Evolutionary conservation across 2,113 vertebrate species (phyloP).

Genomic region (Halcyon senegalensis): DNA sequence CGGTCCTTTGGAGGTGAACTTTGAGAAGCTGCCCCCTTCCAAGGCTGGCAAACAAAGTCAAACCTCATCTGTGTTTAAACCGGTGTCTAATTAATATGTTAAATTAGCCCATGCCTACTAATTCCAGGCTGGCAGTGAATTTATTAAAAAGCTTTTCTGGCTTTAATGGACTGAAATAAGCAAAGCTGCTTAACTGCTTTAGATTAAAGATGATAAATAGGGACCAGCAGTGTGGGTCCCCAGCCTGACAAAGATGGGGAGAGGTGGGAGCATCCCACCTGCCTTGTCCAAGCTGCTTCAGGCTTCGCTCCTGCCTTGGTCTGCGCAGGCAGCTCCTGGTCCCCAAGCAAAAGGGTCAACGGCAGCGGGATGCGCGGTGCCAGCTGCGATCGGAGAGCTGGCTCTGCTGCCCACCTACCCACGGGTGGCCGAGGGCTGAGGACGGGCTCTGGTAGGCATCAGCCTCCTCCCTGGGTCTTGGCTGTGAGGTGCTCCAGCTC

Average conservation of each 20-base stretch:
- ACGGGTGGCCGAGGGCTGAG: neutral
- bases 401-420: neutral
- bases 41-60: neutral
- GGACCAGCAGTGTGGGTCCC: neutral
- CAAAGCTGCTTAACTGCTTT: neutral
- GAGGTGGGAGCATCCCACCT: neutral
- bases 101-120: neutral
- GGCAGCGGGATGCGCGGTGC: rapidly evolving
- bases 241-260: rapidly evolving
- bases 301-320: rapidly evolving
- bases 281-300: neutral
- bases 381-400: rapidly evolving
- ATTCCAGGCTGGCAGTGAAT: neutral
- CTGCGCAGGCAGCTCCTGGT: neutral
- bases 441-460: rapidly evolving
- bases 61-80: constrained; percentile 24
- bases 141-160: constrained; percentile 38
- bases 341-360: neutral
- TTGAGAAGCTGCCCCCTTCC: neutral
- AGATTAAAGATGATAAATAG: neutral
- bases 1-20: neutral
- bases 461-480: rapidly evolving
- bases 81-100: neutral
- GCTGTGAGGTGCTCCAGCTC: too few relatives aligned
- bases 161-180: constrained; percentile 17